Conservation (phyloP, 2,113 vertebrate genomes). For the Corythaixoides concolor region DNA sequence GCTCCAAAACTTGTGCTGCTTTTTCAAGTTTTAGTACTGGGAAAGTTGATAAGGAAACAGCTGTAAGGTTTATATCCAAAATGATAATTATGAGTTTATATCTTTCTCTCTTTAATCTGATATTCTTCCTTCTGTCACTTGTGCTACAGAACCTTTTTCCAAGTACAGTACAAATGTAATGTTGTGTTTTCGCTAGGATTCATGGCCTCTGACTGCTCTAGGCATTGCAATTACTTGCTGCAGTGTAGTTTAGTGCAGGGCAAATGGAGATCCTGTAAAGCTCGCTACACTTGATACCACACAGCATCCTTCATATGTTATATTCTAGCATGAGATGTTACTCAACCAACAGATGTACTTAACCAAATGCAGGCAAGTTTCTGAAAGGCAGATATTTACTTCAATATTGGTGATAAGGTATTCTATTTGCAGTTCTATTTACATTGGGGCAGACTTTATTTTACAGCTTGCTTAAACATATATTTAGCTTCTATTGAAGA, state of each 20-base stretch:
- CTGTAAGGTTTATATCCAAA: background rate
- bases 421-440: background rate
- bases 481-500: background rate
- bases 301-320: background rate
- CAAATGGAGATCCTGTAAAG: background rate
- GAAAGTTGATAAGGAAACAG: constrained; percentile 10
- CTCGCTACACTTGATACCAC: background rate
- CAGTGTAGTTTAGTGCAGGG: background rate
- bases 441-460: background rate
- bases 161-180: background rate
- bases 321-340: background rate
- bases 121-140: background rate
- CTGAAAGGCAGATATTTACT: background rate
- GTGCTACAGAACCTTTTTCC: background rate
- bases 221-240: background rate
- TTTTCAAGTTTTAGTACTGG: constrained; percentile 7
- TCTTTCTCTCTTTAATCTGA: background rate
- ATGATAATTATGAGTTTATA: background rate
- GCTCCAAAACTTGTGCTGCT: background rate
- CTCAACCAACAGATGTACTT: background rate
- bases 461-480: background rate
- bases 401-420: background rate
- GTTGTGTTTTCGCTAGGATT: background rate
- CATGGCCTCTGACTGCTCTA: background rate
- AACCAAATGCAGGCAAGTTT: background rate